A percentile compares a stretch with the other conserved stretches of the same genome.
These are phyloP conservation scores for Pollenia griseotomentosa DNA, from an alignment of 2,888 invertebrate genomes.

Conservation along the genomic window DNA sequence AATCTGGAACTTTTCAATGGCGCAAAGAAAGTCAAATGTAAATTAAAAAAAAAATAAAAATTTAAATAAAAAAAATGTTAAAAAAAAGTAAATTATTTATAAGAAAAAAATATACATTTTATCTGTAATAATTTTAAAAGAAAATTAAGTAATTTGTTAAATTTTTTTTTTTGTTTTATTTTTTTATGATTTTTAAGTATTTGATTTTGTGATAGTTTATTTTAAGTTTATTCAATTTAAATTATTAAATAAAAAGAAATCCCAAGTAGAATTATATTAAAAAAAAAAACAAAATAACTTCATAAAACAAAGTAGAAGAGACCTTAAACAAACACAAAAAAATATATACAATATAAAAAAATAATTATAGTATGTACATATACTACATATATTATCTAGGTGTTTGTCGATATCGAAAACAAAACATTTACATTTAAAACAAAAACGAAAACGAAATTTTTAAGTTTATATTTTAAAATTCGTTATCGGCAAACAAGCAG, in stretches of 20 bases:
- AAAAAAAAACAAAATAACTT: constrained; percentile 7
- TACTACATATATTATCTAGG: neutral
- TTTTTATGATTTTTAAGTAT: constrained; percentile 71
- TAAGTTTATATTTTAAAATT: no score
- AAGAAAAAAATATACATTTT: constrained; percentile 26
- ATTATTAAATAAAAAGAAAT: constrained; percentile 49
- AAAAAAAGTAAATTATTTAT: constrained; percentile 11
- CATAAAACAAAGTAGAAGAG: constrained; percentile 48
- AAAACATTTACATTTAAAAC: no score
- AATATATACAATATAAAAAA: constrained; percentile 21
- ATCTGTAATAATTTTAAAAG: constrained; percentile 35
- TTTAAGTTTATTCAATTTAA: constrained; percentile 67
- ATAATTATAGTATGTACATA: constrained; percentile 27
- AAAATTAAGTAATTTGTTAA: constrained; percentile 53
- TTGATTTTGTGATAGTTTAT: constrained; percentile 73
- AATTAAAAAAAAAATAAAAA: constrained; percentile 66
- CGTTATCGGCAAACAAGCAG: no score
- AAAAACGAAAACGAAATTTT: no score
- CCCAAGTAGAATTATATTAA: constrained; percentile 50
- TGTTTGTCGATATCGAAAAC: no score
- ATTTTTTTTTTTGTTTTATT: constrained; percentile 56
- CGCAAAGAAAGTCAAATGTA: constrained; percentile 85
- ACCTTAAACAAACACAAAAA: constrained; percentile 53
- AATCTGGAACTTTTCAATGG: constrained; percentile 85
- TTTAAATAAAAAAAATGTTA: constrained; percentile 24